These are phyloP conservation scores for Callithrix jacchus DNA, from an alignment of 2,113 vertebrate species.

Conservation along the genomic window DNA sequence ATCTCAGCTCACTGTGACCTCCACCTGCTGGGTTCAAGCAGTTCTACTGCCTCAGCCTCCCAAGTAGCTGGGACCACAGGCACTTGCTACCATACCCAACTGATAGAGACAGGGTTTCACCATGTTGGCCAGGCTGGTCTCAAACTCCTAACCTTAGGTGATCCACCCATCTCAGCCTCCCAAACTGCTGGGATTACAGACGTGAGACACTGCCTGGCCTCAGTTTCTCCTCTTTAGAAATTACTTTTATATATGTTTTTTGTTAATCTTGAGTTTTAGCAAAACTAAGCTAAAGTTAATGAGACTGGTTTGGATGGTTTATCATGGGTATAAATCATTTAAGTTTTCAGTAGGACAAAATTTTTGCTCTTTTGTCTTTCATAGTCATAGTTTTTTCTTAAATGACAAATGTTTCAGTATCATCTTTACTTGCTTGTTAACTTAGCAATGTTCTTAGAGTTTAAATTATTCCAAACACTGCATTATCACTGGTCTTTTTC, in stretches of 20 bases:
- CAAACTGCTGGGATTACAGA: no score
- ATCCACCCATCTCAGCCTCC: no score
- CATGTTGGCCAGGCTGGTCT: no score
- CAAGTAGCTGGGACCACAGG: no score
- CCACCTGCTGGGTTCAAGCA: rapidly evolving
- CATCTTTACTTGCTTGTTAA: background rate
- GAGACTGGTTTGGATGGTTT: background rate
- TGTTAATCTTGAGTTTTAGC: background rate
- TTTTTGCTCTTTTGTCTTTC: background rate
- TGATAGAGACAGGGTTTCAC: no score
- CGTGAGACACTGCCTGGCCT: no score
- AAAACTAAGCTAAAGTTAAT: background rate
- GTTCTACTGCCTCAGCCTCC: no score
- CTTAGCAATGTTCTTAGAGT: background rate
- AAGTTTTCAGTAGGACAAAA: background rate
- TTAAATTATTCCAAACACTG: background rate
- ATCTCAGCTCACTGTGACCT: no score
- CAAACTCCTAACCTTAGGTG: no score
- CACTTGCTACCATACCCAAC: no score
- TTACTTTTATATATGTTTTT: background rate
- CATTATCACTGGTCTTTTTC: background rate
- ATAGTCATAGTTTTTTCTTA: background rate
- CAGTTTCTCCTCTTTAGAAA: background rate
- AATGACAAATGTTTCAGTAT: background rate
- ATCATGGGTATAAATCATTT: background rate